phyloP scores from a whole-genome alignment of 1,140 invertebrate species.

The Caerostris darwini region DNA sequence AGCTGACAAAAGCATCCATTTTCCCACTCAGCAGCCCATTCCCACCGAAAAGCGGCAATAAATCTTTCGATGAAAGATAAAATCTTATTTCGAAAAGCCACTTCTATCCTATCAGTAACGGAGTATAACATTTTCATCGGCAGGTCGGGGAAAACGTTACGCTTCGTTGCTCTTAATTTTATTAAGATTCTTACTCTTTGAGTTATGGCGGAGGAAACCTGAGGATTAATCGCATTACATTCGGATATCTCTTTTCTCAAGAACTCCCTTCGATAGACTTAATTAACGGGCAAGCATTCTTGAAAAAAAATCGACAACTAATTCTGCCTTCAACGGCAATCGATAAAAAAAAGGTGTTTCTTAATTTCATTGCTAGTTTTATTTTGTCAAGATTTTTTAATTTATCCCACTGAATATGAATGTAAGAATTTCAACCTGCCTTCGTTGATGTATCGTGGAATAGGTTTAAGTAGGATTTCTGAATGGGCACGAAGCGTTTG shows the following conservation, averaged over 20 bases:
- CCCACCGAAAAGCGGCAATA: conserved; percentile 46
- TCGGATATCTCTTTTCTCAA: conserved; percentile 54
- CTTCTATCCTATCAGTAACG: conserved; percentile 55
- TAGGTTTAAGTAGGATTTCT: conserved; percentile 27
- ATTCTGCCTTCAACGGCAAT: conserved; percentile 50
- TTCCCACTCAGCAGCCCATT: not conserved
- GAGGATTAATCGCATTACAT: conserved; percentile 68
- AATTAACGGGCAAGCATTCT: conserved; percentile 60
- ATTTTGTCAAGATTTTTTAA: conserved; percentile 46
- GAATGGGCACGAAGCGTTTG: not conserved
- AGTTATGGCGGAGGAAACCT: conserved; percentile 51
- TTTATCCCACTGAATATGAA: conserved; percentile 19
- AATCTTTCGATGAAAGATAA: conserved; percentile 56
- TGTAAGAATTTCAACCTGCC: not conserved
- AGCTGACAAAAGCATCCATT: conserved; percentile 36
- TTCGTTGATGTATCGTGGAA: not conserved
- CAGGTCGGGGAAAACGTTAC: conserved; percentile 29
- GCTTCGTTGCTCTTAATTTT: conserved; percentile 61
- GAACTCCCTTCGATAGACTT: conserved; percentile 63
- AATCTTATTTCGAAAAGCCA: conserved; percentile 59
- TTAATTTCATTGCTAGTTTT: conserved; percentile 33
- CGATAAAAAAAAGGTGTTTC: conserved; percentile 55
- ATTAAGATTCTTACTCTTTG: conserved; percentile 71
- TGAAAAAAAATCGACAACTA: conserved; percentile 34
- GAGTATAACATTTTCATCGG: conserved; percentile 65